A percentile compares a stretch with the other conserved stretches of the same genome.
Evolutionary conservation across 2,888 invertebrate species (phyloP).

Genomic region (Tinea semifulvella): DNA sequence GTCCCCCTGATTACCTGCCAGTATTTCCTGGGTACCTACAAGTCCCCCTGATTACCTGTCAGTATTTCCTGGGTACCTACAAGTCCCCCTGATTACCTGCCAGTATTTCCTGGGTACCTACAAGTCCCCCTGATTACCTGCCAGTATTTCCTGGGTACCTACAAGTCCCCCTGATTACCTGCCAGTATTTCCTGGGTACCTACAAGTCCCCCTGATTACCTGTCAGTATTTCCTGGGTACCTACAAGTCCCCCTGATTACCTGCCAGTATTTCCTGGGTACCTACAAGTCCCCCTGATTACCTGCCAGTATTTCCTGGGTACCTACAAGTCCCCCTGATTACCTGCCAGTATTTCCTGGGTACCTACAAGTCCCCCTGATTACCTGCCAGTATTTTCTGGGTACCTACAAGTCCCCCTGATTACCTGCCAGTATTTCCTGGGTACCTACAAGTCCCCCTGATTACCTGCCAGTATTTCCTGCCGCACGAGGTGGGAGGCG

Average conservation of each 20-base stretch:
- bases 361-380: not conserved
- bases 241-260: slow-evolving; percentile 29
- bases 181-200: slow-evolving; percentile 83
- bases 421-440: slow-evolving; percentile 57
- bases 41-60: too few species aligned
- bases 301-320: slow-evolving; percentile 75
- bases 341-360: slow-evolving; percentile 73
- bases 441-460: slow-evolving; percentile 49
- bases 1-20: slow-evolving; percentile 64
- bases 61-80: slow-evolving; percentile 27
- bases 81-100: not conserved
- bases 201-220: slow-evolving; percentile 78
- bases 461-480: slow-evolving; percentile 85
- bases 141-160: slow-evolving; percentile 67
- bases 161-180: slow-evolving; percentile 40
- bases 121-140: slow-evolving; percentile 79
- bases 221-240: slow-evolving; percentile 70
- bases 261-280: slow-evolving; percentile 75
- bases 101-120: slow-evolving; percentile 80
- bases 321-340: not conserved
- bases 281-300: slow-evolving; percentile 69
- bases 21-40: slow-evolving; percentile 80
- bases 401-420: slow-evolving; percentile 78
- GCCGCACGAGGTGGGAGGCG: slow-evolving; percentile 88
- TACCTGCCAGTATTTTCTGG: slow-evolving; percentile 78